Conservation (phyloP, 2,888 invertebrate genomes). For the Acleris cristana region DNA sequence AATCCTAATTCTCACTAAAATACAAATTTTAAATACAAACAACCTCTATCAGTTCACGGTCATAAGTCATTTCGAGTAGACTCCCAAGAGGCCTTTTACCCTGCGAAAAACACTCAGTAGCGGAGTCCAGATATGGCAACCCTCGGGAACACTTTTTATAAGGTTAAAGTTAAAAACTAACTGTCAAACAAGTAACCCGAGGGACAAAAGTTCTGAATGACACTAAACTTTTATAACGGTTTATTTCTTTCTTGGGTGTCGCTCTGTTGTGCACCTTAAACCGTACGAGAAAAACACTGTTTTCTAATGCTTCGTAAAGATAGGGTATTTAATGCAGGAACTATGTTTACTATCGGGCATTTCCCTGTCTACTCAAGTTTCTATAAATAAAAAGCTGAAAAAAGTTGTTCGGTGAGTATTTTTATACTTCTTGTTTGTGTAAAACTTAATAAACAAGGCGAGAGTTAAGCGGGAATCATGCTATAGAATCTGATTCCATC, state of each 20-base stretch:
- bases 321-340: constrained; percentile 35
- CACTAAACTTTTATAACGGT: constrained; percentile 62
- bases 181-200: constrained; percentile 67
- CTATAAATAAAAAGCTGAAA: no score
- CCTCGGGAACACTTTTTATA: constrained; percentile 43
- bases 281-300: no score
- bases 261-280: no score
- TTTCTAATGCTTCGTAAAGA: constrained; percentile 3
- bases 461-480: no score
- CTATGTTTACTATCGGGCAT: constrained; percentile 37
- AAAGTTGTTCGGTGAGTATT: no score
- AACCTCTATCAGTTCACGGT: no score
- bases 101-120: constrained; percentile 13
- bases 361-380: constrained; percentile 3
- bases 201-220: constrained; percentile 62
- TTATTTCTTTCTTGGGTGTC: constrained; percentile 54
- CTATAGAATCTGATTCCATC: no score
- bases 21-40: no score
- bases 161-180: constrained; percentile 67
- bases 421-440: no score
- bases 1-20: no score
- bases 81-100: constrained; percentile 49
- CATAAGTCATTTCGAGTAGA: constrained; percentile 51
- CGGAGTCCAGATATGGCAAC: constrained; percentile 14
- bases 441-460: no score